A percentile compares a stretch with the other conserved stretches of the same genome.
Evolutionary conservation across 2,797 vertebrate genomes (phyloP).

Genomic region (Allobates femoralis): DNA sequence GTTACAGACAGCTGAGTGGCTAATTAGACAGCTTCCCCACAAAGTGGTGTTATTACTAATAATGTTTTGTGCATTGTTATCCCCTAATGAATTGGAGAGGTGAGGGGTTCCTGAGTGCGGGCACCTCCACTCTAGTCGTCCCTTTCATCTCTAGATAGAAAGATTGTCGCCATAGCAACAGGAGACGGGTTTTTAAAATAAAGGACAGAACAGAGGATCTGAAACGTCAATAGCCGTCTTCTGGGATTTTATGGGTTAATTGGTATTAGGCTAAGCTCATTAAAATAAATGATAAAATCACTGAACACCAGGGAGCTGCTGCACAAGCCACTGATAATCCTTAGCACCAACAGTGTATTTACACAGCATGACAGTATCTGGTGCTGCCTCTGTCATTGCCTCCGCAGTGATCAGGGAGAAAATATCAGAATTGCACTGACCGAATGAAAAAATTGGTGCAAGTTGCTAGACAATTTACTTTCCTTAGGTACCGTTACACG

Average conservation of each 20-base stretch:
- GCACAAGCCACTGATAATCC: not conserved
- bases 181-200: conserved; percentile 12
- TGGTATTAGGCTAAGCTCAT: conserved; percentile 41
- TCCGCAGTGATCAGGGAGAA: not conserved
- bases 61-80: conserved; percentile 24
- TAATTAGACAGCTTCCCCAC: conserved; percentile 1
- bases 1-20: not conserved
- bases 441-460: no score
- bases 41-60: not conserved
- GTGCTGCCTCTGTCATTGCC: not conserved
- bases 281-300: conserved; percentile 53
- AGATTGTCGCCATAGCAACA: conserved; percentile 46
- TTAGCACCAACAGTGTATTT: not conserved
- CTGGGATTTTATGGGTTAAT: conserved; percentile 50
- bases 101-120: conserved; percentile 24
- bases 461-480: no score
- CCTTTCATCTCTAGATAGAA: conserved; percentile 24
- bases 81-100: conserved; percentile 46
- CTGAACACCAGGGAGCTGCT: conserved; percentile 19
- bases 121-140: conserved; percentile 1
- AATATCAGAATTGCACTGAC: no score
- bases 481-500: no score
- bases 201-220: conserved; percentile 9
- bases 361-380: not conserved
- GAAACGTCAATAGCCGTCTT: conserved; percentile 33